Evolutionary conservation across 53 echinoderm and acorn worm species (phyloP), one percentile per base, ranked within the genome.

Genomic region (Temnopleurus reevesii): DNA sequence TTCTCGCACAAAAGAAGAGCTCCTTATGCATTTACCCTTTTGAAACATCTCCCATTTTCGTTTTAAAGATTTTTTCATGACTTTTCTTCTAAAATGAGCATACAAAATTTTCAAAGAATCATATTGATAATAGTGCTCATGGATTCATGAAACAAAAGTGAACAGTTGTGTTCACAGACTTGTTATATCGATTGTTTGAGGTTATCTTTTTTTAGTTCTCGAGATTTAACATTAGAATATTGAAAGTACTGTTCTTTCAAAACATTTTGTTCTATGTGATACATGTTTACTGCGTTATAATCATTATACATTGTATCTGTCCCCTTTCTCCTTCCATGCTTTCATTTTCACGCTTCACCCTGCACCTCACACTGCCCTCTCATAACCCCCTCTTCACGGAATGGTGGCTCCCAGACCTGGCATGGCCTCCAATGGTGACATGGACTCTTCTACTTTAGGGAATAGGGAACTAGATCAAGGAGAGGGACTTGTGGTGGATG

Each of bases 341-440:
- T 41, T 71, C 41, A 71, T 85, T 85, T 85, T 59, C 85, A 60
- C 13, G 85, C 85, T 45, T 61, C 85, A 85, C 36, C 23, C 85
- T 46, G 85, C 83, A 83, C 58, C 58, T 55, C 83, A 53, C 18
- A 49, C 25, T 60, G 19, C 60, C 36, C 35, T 23, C 38, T 53
- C 55, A 55, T n/a, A 54, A 55, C 60, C 60, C 66, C 88, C 88
- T 66, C 59, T 66, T 28, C 53, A 66, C 31, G 71, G 53, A 66
- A 87, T 87, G 88, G 88, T 87, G 88, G 33, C 25, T 53, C 51
- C 88, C 88, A 87, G 88, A 71, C 49, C 36, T 17, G 49, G 28
- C n/a, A 29, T 66, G 88, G 28, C 43, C 51, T 46, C 65, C 71
- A 71, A 66, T 87, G 88, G 12, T 12, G 36, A 25, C 23, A 35